Evolutionary conservation across 2,888 invertebrate species (phyloP).

Genomic region (Theretra japonica): DNA sequence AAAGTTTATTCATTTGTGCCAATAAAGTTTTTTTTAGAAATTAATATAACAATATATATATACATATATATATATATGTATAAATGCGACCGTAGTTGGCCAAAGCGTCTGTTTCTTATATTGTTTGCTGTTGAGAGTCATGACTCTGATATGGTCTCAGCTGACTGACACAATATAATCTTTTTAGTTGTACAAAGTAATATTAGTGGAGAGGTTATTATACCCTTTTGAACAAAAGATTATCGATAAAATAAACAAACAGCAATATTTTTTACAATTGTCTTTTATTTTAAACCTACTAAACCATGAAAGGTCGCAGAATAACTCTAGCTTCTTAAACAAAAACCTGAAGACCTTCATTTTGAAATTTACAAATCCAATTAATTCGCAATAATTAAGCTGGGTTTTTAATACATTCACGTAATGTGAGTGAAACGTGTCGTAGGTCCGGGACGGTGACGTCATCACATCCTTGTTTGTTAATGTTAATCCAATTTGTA

Average conservation of each 20-base stretch:
- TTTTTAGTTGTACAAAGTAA: too few species aligned
- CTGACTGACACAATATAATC: too few species aligned
- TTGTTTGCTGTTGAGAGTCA: too few species aligned
- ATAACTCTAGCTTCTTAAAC: not conserved
- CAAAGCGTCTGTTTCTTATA: too few species aligned
- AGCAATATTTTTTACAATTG: too few species aligned
- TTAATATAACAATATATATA: not conserved
- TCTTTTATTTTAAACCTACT: too few species aligned
- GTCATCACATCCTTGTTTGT: slow-evolving; percentile 25
- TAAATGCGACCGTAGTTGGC: too few species aligned
- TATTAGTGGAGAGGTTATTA: too few species aligned
- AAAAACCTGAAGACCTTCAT: not conserved
- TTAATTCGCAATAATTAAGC: not conserved
- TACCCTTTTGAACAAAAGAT: too few species aligned
- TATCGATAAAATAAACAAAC: too few species aligned
- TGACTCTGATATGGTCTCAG: not conserved
- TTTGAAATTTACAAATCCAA: slow-evolving; percentile 1
- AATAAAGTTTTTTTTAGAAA: too few species aligned
- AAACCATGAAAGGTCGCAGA: not conserved
- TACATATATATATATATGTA: too few species aligned
- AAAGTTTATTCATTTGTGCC: not conserved
- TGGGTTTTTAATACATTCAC: slow-evolving; percentile 15
- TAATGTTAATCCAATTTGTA: slow-evolving; percentile 1
- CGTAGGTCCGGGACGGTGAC: slow-evolving; percentile 26
- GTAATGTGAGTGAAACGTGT: not conserved